Base-by-base conservation (phyloP, 2,888 invertebrate species). In the Octodonta nipae region DNA sequence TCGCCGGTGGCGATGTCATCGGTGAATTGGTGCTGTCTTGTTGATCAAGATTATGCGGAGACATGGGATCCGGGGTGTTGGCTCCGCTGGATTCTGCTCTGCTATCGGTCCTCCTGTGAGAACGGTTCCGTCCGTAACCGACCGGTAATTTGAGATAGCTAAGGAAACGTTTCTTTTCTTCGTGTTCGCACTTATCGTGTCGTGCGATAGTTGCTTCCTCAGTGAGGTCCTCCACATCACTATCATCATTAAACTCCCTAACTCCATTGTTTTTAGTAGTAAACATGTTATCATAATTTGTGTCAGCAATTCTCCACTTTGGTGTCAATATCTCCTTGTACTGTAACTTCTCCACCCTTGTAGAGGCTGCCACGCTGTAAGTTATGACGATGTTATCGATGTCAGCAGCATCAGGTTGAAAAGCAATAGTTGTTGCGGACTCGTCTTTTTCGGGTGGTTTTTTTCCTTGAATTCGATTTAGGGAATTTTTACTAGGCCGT, bases 311-410 rank as follows among this genome's bases (percentile, higher is more conserved):
- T 51, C 82, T 69, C 82, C 83, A 82, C 86, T 86, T 87, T 56
- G 91, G 91, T 50, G 88, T 89, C 54, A 84, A 69, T 58, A 95
- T 95, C 70, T 93, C 93, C 67, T 93, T 93, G 68, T 93, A 95
- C 55, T 83, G 83, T 51, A 92, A 73, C 62, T 86, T 83, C 65
- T 91, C 88, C 40, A 91, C 82, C 37, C 89, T 70, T 8, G 84
- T 85, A 51, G 75, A 71, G 42, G 87, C 82, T 24, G 87, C 86
- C 50, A 92, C 81, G 61, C 88, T 88, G 63, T 88, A 88, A 35
- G 93, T 93, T 63, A 95, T 93, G 51, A 95, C 92, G 61, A 95
- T 92, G 66, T 93, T 93, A 67, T 95, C 89, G 58, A 95, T 93
- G 65, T 95, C 93, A 64, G 84, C 93, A 7, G 82, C 85, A 64